Percentiles rank a stretch among this genome's conserved stretches.
phyloP scores from a whole-genome alignment of 2,888 invertebrate genomes.

The Hipparchia sbordonii region DNA sequence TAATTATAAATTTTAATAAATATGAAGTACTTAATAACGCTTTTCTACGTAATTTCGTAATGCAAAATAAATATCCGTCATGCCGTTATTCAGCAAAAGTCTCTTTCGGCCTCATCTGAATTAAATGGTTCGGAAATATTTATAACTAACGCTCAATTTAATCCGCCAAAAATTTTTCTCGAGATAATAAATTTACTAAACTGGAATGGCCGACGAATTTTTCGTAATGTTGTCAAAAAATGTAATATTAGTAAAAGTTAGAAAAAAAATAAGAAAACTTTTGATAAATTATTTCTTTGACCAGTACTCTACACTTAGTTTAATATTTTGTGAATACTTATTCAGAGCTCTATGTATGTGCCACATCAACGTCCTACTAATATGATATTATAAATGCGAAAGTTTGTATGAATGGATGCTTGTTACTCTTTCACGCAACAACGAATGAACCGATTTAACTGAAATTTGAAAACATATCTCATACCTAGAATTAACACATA shows the following conservation, averaged over 20 bases:
- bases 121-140: constrained; percentile 53
- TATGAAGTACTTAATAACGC: neutral
- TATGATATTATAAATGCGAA: too few species aligned
- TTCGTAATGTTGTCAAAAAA: neutral
- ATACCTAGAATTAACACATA: too few species aligned
- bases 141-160: constrained; percentile 47
- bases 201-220: neutral
- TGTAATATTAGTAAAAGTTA: neutral
- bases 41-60: neutral
- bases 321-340: too few species aligned
- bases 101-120: constrained; percentile 31
- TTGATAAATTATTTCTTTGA: too few species aligned
- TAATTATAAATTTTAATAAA: neutral
- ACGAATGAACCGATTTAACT: too few species aligned
- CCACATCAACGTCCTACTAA: too few species aligned
- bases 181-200: constrained; percentile 19
- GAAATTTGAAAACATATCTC: too few species aligned
- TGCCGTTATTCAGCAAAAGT: constrained; percentile 17
- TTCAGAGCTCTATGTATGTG: too few species aligned
- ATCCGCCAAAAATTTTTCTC: constrained; percentile 31
- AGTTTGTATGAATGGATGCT: too few species aligned
- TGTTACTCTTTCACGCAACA: too few species aligned
- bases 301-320: too few species aligned
- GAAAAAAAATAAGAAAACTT: neutral
- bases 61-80: constrained; percentile 14